Evolutionary conservation across 2,113 vertebrate genomes (phyloP), one percentile per base, ranked within the genome.

Genomic region (Illadopsis cleaveri): DNA sequence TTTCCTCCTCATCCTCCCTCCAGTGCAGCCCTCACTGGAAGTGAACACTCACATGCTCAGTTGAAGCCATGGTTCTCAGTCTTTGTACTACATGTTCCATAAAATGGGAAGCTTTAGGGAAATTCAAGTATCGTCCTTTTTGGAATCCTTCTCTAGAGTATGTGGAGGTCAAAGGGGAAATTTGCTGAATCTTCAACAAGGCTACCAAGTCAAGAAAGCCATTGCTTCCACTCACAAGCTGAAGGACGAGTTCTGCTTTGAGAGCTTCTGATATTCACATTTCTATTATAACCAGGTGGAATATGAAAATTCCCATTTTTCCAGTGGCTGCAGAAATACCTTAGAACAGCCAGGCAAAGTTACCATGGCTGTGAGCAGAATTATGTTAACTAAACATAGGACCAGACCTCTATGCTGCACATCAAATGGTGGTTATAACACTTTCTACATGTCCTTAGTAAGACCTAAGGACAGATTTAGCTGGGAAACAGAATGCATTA

Each of bases 241-340:
- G 79, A 93, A 88, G 71, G 62, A 73, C 64, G 62, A 86, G 58
- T 83, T 94, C 82, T 92, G 62, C 90, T 91, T 82, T 25, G 11
- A 60, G 54, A 73, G 66, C 38, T 60, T 71, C 44, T 86, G 44
- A 10, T 85, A 60, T 73, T 95, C 54, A 19, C 0, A 0, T 70
- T 92, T 66, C 72, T 72, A 10, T 83, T 70, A 28, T 25, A 66
- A 54, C 28, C 54, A 40, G 60, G 62, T 28, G 33, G 42, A 83
- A 93, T 88, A 83, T 86, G 89, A 73, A 68, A 70, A 87, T 88
- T 77, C 47, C 21, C 10, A 11, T 82, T 94, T 73, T 94, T 72
- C 50, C 30, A 73, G 1, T 91, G 73, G 65, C 58, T 94, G 54
- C 62, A 94, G 79, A 88, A 93, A 77, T 80, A 85, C 35, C 38